These are phyloP conservation scores for Campylomormyrus numenius DNA, from an alignment of 2,113 vertebrate species.

Conservation along the genomic window DNA sequence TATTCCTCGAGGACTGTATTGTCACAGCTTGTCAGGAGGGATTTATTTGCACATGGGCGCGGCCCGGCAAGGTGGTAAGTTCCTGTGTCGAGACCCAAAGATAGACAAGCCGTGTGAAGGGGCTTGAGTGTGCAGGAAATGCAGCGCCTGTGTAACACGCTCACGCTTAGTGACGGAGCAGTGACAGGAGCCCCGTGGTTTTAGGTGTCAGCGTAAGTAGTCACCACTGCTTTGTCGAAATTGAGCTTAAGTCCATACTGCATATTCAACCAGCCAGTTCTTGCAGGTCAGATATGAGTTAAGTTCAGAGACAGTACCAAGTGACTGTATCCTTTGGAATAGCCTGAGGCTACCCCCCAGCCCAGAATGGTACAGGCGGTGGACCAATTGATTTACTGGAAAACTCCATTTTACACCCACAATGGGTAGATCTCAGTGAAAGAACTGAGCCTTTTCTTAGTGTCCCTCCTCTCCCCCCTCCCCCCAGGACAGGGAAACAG, in stretches of 20 bases:
- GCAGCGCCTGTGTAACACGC: background rate
- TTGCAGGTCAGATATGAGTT: background rate
- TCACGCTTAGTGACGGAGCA: background rate
- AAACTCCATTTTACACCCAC: background rate
- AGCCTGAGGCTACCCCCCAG: background rate
- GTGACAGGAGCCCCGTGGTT: background rate
- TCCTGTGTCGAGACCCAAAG: background rate
- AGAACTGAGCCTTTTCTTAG: background rate
- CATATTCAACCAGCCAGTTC: background rate
- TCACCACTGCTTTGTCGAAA: background rate
- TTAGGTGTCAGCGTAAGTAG: background rate
- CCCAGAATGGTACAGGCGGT: background rate
- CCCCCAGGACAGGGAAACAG: background rate
- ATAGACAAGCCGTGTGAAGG: background rate
- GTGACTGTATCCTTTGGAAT: background rate
- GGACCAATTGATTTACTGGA: background rate
- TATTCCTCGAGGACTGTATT: conserved; percentile 99
- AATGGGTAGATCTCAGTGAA: background rate
- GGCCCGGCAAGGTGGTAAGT: conserved; percentile 99
- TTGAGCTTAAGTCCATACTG: background rate
- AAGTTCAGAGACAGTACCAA: background rate
- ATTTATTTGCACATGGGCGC: conserved; percentile 99
- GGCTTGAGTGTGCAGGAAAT: background rate
- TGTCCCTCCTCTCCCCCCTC: background rate
- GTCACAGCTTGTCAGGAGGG: conserved; percentile 99